Evolutionary conservation across 2,888 invertebrate species (phyloP).

Genomic region (Dexiosoma caninum): DNA sequence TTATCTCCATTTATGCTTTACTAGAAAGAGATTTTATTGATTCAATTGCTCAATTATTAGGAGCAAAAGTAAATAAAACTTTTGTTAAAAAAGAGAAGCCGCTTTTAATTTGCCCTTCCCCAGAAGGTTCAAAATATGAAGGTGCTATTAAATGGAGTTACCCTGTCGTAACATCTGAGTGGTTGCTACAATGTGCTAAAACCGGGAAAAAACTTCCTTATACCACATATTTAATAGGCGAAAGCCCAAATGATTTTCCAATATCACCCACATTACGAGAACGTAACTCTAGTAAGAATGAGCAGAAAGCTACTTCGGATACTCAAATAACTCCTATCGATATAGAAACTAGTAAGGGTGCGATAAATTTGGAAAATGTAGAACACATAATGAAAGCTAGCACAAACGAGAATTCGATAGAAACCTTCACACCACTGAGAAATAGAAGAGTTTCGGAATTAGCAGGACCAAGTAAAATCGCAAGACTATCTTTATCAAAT

Average conservation of each 20-base stretch:
- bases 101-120: conserved; percentile 86
- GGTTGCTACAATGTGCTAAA: conserved; percentile 85
- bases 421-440: conserved; percentile 70
- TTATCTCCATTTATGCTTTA: conserved; percentile 87
- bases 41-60: conserved; percentile 83
- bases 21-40: conserved; percentile 86
- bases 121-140: conserved; percentile 88
- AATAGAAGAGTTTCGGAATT: conserved; percentile 75
- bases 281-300: conserved; percentile 59
- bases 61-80: conserved; percentile 84
- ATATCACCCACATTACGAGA: conserved; percentile 68
- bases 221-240: conserved; percentile 81
- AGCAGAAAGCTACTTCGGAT: conserved; percentile 22
- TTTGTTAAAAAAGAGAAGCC: conserved; percentile 87
- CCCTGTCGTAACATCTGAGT: conserved; percentile 87
- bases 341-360: conserved; percentile 63
- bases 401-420: neutral
- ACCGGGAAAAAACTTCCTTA: conserved; percentile 80
- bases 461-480: conserved; percentile 64
- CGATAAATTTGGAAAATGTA: conserved; percentile 59
- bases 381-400: conserved; percentile 25
- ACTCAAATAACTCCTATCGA: neutral
- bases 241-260: conserved; percentile 74
- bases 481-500: conserved; percentile 45
- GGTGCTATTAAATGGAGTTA: conserved; percentile 91